A percentile compares a stretch with the other conserved stretches of the same genome.
Conservation (phyloP, 1,140 invertebrate genomes). For the Colletes gigas region DNA sequence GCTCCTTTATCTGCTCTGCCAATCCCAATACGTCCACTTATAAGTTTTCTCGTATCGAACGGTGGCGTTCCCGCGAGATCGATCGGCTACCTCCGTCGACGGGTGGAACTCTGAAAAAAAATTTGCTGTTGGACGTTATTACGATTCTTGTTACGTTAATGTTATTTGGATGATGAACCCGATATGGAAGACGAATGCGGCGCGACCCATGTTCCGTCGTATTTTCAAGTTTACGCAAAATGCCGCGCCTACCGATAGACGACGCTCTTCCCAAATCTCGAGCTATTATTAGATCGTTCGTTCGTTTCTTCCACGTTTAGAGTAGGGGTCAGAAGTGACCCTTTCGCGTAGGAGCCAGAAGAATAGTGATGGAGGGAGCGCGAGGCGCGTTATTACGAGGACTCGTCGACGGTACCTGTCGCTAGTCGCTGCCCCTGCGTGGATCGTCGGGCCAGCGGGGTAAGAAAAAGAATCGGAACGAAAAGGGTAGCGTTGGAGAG, state of each 20-base stretch:
- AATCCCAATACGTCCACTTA: conserved; percentile 44
- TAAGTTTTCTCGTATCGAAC: conserved; percentile 32
- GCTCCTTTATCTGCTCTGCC: conserved; percentile 55
- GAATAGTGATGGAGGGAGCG: conserved; percentile 56
- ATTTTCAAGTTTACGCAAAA: too few species aligned
- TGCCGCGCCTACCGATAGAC: too few species aligned
- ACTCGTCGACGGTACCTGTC: conserved; percentile 74
- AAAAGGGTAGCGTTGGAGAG: conserved; percentile 18
- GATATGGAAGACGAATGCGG: background rate
- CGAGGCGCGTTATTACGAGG: conserved; percentile 70
- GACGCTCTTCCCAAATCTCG: too few species aligned
- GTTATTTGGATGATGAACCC: too few species aligned
- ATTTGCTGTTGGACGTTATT: conserved; percentile 4
- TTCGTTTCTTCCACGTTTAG: too few species aligned
- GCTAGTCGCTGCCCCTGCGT: conserved; percentile 72
- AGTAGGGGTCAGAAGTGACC: too few species aligned
- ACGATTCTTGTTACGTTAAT: background rate
- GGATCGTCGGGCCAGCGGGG: conserved; percentile 30
- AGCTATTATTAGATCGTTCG: too few species aligned
- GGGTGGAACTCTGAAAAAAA: background rate
- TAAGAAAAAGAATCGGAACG: conserved; percentile 30
- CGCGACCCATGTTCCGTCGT: too few species aligned
- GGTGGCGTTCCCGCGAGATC: background rate
- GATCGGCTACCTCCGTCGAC: background rate
- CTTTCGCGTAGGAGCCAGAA: background rate